These are phyloP conservation scores for Takifugu flavidus DNA, from an alignment of 2,113 vertebrate species.

Conservation along the genomic window DNA sequence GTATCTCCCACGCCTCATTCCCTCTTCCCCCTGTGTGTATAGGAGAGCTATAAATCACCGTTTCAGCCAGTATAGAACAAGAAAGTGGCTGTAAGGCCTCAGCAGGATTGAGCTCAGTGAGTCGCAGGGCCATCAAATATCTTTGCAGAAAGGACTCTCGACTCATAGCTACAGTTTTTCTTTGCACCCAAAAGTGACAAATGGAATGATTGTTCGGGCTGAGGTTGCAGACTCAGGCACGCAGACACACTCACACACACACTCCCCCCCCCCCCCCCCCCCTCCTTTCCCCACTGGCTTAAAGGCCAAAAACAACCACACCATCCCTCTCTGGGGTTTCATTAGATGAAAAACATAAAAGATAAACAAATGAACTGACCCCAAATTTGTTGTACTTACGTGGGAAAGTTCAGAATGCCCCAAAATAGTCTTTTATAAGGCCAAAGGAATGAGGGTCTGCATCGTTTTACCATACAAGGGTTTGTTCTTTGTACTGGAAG, in stretches of 20 bases:
- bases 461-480: conserved; percentile 77
- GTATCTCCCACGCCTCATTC: conserved; percentile 48
- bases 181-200: conserved; percentile 22
- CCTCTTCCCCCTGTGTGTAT: conserved; percentile 20
- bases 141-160: conserved; percentile 16
- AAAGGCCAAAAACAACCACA: conserved; percentile 71
- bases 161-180: conserved; percentile 21
- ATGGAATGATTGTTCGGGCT: conserved; percentile 43
- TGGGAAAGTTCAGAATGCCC: conserved; percentile 76
- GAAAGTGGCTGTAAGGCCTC: conserved; percentile 5
- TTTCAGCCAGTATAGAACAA: background rate
- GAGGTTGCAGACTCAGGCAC: conserved; percentile 43
- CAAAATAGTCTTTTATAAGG: conserved; percentile 71
- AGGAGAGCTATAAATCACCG: conserved; percentile 52
- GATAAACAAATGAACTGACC: conserved; percentile 80
- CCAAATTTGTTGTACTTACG: conserved; percentile 69
- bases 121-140: conserved; percentile 23
- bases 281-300: conserved; percentile 21
- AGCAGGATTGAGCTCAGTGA: background rate
- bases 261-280: background rate
- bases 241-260: conserved; percentile 39
- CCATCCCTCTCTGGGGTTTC: conserved; percentile 65
- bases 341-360: conserved; percentile 70
- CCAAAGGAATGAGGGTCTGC: conserved; percentile 70
- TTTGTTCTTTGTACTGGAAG: conserved; percentile 38